phyloP scores from a whole-genome alignment of 2,888 invertebrate genomes.

The Hydrotaea diabolus region DNA sequence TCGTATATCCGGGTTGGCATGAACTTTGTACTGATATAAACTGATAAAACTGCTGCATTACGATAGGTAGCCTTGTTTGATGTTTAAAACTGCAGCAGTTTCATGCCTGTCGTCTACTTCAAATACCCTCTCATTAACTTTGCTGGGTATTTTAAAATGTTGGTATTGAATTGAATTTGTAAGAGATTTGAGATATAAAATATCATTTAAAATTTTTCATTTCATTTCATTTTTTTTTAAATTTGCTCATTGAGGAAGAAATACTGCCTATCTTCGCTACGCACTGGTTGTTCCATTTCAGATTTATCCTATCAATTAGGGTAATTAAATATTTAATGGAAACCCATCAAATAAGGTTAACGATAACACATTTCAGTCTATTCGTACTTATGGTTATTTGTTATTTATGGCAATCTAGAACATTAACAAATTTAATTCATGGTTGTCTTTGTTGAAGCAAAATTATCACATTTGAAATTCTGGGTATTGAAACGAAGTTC shows the following conservation, averaged over 20 bases:
- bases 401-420: not conserved
- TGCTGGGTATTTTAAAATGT: constrained; percentile 5
- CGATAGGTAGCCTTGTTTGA: no score
- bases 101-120: no score
- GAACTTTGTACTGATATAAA: no score
- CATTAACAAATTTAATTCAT: not conserved
- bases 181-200: constrained; percentile 16
- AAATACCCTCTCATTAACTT: not conserved
- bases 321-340: constrained; percentile 30
- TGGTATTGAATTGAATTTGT: not conserved
- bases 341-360: constrained; percentile 6
- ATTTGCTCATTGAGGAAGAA: not conserved
- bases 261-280: not conserved
- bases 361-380: not conserved
- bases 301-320: constrained; percentile 20
- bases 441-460: not conserved
- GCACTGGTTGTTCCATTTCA: constrained; percentile 7
- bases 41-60: no score
- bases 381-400: no score
- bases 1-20: no score
- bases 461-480: no score
- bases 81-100: no score
- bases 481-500: no score
- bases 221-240: not conserved
- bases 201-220: constrained; percentile 24